These are phyloP conservation scores for Cancer borealis DNA, from an alignment of 2,888 invertebrate species.

Conservation along the genomic window DNA sequence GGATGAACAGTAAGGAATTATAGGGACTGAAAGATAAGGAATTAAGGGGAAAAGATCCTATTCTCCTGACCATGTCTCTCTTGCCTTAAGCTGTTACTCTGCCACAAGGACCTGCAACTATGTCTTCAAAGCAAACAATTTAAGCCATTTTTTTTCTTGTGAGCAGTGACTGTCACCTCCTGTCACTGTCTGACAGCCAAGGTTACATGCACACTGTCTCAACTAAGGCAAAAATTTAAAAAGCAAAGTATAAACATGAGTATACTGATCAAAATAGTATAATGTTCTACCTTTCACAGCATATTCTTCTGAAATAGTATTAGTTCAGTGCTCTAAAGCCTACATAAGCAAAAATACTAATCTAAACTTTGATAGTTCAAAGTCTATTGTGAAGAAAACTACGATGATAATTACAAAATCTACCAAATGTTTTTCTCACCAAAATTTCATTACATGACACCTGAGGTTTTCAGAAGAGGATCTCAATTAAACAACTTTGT, in stretches of 20 bases:
- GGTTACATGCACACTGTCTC: constrained; percentile 13
- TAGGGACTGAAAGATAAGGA: neutral
- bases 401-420: neutral
- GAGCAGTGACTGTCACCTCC: constrained; percentile 22
- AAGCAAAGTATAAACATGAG: neutral
- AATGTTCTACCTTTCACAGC: constrained; percentile 21
- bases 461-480: neutral
- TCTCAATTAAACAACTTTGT: neutral
- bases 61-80: neutral
- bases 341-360: neutral
- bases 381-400: neutral
- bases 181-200: constrained; percentile 1
- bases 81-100: neutral
- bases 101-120: constrained; percentile 23
- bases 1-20: neutral
- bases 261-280: neutral
- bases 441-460: neutral
- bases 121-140: constrained; percentile 15
- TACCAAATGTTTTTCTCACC: neutral
- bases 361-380: neutral
- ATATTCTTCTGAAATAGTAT: constrained; percentile 12
- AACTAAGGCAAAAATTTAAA: neutral
- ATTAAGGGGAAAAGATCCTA: neutral
- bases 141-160: neutral
- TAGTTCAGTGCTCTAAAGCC: neutral